Percentiles rank a stretch among this genome's conserved stretches.
These are phyloP conservation scores for Anas bernieri DNA, from an alignment of 2,797 vertebrate species.

Conservation along the genomic window DNA sequence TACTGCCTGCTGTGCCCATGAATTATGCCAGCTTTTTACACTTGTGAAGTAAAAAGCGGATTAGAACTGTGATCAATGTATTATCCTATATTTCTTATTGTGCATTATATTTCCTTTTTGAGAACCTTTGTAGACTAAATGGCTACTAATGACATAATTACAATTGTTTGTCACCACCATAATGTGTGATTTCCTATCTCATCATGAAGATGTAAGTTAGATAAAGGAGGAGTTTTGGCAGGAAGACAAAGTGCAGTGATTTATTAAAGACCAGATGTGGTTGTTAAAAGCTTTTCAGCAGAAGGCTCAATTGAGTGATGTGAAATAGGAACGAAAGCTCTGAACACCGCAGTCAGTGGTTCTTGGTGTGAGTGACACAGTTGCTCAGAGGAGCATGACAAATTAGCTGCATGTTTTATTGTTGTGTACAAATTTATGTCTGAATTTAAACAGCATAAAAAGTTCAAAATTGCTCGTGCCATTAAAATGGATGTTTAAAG, in stretches of 20 bases:
- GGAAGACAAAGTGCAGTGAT: conserved; percentile 92
- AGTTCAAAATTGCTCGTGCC: conserved; percentile 48
- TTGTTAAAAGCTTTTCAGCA: conserved; percentile 84
- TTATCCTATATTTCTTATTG: conserved; percentile 84
- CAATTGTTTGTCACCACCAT: conserved; percentile 94
- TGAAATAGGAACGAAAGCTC: conserved; percentile 73
- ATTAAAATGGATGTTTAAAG: conserved; percentile 63
- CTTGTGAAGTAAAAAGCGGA: conserved; percentile 81
- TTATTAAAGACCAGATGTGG: conserved; percentile 93
- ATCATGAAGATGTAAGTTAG: conserved; percentile 92
- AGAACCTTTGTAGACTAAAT: conserved; percentile 88
- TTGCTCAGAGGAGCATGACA: conserved; percentile 72
- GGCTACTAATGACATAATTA: conserved; percentile 92
- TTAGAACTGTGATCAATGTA: conserved; percentile 83
- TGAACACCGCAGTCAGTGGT: conserved; percentile 58
- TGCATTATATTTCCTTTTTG: conserved; percentile 82
- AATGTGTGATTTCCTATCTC: conserved; percentile 93
- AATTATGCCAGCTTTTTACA: conserved; percentile 84
- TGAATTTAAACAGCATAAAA: conserved; percentile 69
- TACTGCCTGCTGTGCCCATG: conserved; percentile 83
- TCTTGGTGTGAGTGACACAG: conserved; percentile 76
- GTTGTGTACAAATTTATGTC: conserved; percentile 72
- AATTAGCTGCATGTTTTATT: conserved; percentile 72
- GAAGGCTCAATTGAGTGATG: conserved; percentile 79
- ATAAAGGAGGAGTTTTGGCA: conserved; percentile 94